Evolutionary conservation across 2,797 vertebrate genomes (phyloP), one percentile per base, ranked within the genome.

Genomic region (Poecilia wingei): DNA sequence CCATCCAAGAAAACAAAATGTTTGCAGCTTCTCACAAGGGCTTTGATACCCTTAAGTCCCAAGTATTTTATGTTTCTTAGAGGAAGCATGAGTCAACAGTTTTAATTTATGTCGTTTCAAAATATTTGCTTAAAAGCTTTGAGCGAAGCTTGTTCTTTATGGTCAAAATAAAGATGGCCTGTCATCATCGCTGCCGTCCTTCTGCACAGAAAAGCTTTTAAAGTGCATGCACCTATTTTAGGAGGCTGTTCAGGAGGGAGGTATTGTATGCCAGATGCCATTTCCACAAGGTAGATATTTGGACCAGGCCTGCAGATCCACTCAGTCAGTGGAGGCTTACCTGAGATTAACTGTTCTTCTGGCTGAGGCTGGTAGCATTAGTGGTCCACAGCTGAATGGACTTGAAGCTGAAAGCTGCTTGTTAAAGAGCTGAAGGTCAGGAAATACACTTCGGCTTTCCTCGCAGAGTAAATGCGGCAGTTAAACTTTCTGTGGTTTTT

Each of bases 271-370:
- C 86, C 91, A 92, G 89, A 92, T 92, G 92, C 93, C 93, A 87
- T 95, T 94, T 95, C 90, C 90, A 94, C 93, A 86, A 85, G 89
- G 85, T 87, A 89, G 92, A 89, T 94, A 92, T 92, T 91, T 94
- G 89, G 92, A 91, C 85, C 77, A 74, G 87, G 85, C 84, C 82
- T 88, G 69, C 81, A 88, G 87, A 94, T 92, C 93, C 89, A 86
- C 87, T 93, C 93, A 94, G 92, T 95, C 92, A 94, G 87, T 75
- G 85, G 84, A 33, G 93, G 92, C 92, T 95, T 95, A 95, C 93
- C 93, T 95, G 93, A 95, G 95, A 96, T 95, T 94, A 95, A 93
- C 92, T 95, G 94, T 96, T 91, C 94, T 94, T 86, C 90, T 88
- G 82, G 89, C 86, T 81, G 86, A 92, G 85, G 86, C 88, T 89